Evolutionary conservation across 2,113 vertebrate species (phyloP), one percentile per base, ranked within the genome.

Genomic region (Sinocyclocheilus anshuiensis): DNA sequence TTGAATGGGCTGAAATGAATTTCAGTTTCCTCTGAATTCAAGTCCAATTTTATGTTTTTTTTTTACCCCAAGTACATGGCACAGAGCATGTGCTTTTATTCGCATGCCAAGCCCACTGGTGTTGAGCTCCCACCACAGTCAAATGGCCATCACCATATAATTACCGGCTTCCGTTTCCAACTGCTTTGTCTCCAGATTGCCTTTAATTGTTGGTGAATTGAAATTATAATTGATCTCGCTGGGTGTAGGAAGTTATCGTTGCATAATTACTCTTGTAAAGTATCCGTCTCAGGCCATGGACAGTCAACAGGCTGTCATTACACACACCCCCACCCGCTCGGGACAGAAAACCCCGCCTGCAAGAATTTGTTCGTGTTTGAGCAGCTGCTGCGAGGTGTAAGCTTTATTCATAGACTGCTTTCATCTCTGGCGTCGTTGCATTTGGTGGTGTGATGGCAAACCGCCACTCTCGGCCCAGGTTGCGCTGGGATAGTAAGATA

Each of bases 331-430:
- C 22, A 79, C 55, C 79, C 84, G 26, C 61, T 61, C n/a, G 24
- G 22, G 71, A 42, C 24, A 22, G 39, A 67, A 53, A 67, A 71
- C 80, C 61, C 86, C 20, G 86, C 84, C 87, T 85, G 77, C 22
- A 86, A 85, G 84, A 86, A 89, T 90, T 84, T 88, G 91, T 87
- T 88, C 90, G 84, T 86, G 80, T 88, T 90, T 87, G 89, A 86
- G 80, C 89, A 90, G 91, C 90, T 92, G 92, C 86, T 89, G 29
- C 39, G 84, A 81, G 87, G 78, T 82, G 57, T 76, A 50, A 84
- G 87, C 83, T 88, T 74, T 84, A 86, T 90, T 88, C 88, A 85
- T 78, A 82, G 85, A 63, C 75, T 22, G 50, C 87, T 89, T 91
- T 89, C 85, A 91, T 90, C 87, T 90, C 84, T 59, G 55, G 22